These are phyloP conservation scores for Tylochromis polylepis DNA, from an alignment of 2,113 vertebrate genomes.

Conservation along the genomic window DNA sequence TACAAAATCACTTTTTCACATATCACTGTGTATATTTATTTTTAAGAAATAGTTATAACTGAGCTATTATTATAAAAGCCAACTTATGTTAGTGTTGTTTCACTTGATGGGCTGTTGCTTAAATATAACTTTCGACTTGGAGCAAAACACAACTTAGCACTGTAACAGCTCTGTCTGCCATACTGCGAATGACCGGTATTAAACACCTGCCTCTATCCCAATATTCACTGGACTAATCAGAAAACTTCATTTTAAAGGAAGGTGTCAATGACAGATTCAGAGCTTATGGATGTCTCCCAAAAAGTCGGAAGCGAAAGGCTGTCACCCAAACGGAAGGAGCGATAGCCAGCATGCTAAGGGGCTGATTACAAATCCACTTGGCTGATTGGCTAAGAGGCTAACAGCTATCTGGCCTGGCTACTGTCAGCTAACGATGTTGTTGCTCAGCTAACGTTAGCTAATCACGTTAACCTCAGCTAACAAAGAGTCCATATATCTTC, in stretches of 20 bases:
- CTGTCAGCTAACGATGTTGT: conserved; percentile 26
- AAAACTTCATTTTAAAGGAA: background rate
- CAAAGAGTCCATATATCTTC: conserved; percentile 44
- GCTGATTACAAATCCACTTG: conserved; percentile 7
- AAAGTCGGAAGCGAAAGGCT: background rate
- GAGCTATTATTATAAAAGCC: background rate
- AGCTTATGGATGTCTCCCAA: background rate
- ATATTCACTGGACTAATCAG: rapidly evolving
- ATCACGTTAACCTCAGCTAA: conserved; percentile 59
- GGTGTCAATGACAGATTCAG: background rate
- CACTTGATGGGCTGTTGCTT: background rate
- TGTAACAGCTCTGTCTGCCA: background rate
- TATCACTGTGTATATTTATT: background rate
- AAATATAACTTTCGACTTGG: background rate
- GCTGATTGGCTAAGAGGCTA: conserved; percentile 47
- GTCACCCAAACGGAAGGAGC: background rate
- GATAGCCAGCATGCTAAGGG: background rate
- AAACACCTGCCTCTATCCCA: background rate
- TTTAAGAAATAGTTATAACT: background rate
- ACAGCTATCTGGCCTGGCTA: conserved; percentile 40
- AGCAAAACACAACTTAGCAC: background rate
- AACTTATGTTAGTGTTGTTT: background rate
- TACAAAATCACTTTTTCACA: rapidly evolving
- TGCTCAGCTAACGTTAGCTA: conserved; percentile 51
- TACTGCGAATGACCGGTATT: background rate